Conservation (phyloP, 2,113 vertebrate species). For the Aegithalos caudatus region DNA sequence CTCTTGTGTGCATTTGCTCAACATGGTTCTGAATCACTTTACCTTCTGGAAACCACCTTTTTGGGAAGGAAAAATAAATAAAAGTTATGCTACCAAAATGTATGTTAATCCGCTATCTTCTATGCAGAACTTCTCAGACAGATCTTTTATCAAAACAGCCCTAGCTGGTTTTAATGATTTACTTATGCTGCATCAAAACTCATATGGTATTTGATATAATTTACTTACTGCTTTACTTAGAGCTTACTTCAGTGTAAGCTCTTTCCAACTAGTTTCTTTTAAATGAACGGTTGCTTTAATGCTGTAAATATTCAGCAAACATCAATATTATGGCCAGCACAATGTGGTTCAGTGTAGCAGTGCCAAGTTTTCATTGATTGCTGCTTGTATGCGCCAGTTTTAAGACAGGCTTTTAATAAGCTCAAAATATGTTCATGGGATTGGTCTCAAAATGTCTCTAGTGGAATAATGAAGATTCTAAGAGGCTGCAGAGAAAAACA, state of each 20-base stretch:
- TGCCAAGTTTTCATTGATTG: conserved; percentile 60
- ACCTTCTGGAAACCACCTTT: neutral
- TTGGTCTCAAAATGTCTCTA: conserved; percentile 59
- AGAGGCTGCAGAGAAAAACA: conserved; percentile 15
- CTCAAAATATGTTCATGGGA: conserved; percentile 51
- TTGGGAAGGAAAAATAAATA: neutral
- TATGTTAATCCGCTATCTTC: neutral
- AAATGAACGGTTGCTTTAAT: conserved; percentile 36
- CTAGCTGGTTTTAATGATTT: neutral
- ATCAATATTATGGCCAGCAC: conserved; percentile 57
- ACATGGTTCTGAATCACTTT: neutral
- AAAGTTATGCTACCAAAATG: neutral
- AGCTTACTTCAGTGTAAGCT: neutral
- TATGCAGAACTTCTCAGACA: neutral
- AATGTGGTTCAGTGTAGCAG: conserved; percentile 19
- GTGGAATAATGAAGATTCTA: conserved; percentile 46
- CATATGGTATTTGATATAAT: neutral
- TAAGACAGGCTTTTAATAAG: conserved; percentile 67
- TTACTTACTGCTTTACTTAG: conserved; percentile 25
- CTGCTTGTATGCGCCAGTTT: conserved; percentile 44
- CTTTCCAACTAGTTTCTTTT: conserved; percentile 38
- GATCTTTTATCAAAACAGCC: neutral
- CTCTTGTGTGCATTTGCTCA: neutral
- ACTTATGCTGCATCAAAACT: neutral
- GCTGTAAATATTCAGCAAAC: conserved; percentile 27